These are phyloP conservation scores for Pristionchus arcanus DNA, from an alignment of 2,888 invertebrate species.

Conservation along the genomic window DNA sequence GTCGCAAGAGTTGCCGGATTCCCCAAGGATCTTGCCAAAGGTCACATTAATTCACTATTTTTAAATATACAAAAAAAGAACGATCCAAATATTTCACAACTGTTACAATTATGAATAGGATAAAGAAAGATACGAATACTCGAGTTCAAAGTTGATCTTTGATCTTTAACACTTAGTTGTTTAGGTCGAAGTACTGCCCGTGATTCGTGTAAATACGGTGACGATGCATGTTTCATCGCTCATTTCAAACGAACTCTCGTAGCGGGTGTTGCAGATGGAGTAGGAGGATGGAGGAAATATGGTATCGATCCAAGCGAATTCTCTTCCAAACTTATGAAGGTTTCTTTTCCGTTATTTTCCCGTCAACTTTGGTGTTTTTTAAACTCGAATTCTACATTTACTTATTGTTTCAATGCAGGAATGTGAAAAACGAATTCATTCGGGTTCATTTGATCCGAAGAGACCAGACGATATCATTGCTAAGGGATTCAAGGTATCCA, in stretches of 20 bases:
- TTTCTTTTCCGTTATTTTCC: slow-evolving; percentile 81
- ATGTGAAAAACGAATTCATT: slow-evolving; percentile 77
- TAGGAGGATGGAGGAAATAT: slow-evolving; percentile 97
- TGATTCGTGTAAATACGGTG: slow-evolving; percentile 91
- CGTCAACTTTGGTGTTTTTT: slow-evolving; percentile 80
- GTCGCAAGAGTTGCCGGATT: slow-evolving; percentile 76
- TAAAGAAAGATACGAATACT: too few species aligned
- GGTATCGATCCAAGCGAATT: slow-evolving; percentile 98
- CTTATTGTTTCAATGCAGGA: slow-evolving; percentile 85
- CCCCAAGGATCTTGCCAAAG: slow-evolving; percentile 69
- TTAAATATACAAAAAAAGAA: too few species aligned
- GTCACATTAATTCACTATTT: slow-evolving; percentile 42
- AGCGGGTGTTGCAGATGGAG: slow-evolving; percentile 98
- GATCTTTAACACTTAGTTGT: slow-evolving; percentile 4
- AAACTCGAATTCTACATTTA: slow-evolving; percentile 85
- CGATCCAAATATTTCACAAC: too few species aligned
- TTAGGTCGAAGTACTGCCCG: slow-evolving; percentile 75
- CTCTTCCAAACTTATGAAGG: slow-evolving; percentile 92
- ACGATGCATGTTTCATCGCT: slow-evolving; percentile 95
- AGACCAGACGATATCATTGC: slow-evolving; percentile 75
- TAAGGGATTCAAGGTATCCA: slow-evolving; percentile 69
- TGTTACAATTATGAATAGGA: neutral
- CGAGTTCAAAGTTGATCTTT: neutral
- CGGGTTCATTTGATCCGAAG: slow-evolving; percentile 88
- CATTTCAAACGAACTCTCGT: slow-evolving; percentile 90